Evolutionary conservation across 2,888 invertebrate genomes (phyloP), one percentile per base, ranked within the genome.

Genomic region (Eutolmus rufibarbis): DNA sequence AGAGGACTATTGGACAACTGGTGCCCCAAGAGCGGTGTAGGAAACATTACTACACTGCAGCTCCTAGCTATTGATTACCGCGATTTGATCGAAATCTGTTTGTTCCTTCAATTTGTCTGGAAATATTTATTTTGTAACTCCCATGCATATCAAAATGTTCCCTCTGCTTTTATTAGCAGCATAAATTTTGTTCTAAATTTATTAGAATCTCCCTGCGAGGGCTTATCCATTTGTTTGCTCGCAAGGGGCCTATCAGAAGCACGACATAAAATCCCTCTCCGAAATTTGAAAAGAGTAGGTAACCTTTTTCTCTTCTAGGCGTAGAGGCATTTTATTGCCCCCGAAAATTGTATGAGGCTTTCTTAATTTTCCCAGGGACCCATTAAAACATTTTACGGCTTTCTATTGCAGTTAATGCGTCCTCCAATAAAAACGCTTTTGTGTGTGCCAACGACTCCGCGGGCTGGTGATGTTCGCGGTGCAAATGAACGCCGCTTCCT

Each of bases 381-480:
- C 78, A 78, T 78, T 78, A 78, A 78, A 78, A 40, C 66, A 34
- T 78, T 78, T 78, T 78, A 78, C 40, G 78, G 23, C 78, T 12
- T 78, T 78, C 78, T 78, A 43, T 40, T 78, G 78, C 78, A 78
- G 40, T 40, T 78, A 78, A 78, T 78, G 40, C 46, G 78, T 40
- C 43, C 78, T 78, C 66, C 66, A 66, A 66, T 66, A 66, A 66
- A 66, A 66, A 28, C 9, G 66, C 66, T 14, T 28, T 66, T 66
- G 66, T 66, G 66, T 66, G 19, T 23, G 66, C 57, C 23, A 8
- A 23, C 51, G 23, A 9, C 57, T 57, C 7, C 19, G 19, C 66
- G 12, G 23, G 14, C 1, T n/a, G 51, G 2, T n/a, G n/a, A n/a
- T 51, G 57, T 66, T 28, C 3, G 66, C 66, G 66, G 66, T 66